Conservation (phyloP, 2,888 invertebrate species). For the Scrobipalpa costella region DNA sequence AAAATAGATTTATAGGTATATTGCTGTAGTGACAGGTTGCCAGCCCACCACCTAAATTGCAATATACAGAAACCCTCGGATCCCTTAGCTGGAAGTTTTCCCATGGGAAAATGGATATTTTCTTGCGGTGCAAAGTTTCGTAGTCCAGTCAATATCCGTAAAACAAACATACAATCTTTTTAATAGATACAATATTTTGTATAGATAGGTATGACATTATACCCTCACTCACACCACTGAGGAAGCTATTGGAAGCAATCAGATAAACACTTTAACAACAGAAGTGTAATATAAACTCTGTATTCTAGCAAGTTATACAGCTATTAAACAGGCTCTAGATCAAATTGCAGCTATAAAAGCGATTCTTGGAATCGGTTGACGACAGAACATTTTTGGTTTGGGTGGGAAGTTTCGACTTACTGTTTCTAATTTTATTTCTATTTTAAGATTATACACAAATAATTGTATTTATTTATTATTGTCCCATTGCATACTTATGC, state of each 20-base stretch:
- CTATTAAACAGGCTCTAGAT: neutral
- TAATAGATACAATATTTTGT: too few species aligned
- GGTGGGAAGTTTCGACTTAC: neutral
- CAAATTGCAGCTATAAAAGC: constrained; percentile 9
- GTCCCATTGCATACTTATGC: too few species aligned
- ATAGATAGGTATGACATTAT: neutral
- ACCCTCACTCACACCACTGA: neutral
- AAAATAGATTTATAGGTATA: too few species aligned
- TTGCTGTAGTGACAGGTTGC: too few species aligned
- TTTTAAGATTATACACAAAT: neutral
- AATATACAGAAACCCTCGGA: too few species aligned
- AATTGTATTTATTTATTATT: too few species aligned
- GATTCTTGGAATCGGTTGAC: neutral
- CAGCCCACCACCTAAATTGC: too few species aligned
- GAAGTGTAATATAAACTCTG: neutral
- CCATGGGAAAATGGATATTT: too few species aligned
- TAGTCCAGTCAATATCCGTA: too few species aligned
- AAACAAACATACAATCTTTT: too few species aligned
- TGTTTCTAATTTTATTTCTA: neutral
- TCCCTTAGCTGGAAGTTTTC: too few species aligned
- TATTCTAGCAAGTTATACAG: neutral
- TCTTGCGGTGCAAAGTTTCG: too few species aligned
- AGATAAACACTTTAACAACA: neutral
- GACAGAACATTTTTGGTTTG: neutral
- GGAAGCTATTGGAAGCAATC: constrained; percentile 2